Evolutionary conservation across 2,888 invertebrate genomes (phyloP), one percentile per base, ranked within the genome.

Genomic region (Drosophila atripex): DNA sequence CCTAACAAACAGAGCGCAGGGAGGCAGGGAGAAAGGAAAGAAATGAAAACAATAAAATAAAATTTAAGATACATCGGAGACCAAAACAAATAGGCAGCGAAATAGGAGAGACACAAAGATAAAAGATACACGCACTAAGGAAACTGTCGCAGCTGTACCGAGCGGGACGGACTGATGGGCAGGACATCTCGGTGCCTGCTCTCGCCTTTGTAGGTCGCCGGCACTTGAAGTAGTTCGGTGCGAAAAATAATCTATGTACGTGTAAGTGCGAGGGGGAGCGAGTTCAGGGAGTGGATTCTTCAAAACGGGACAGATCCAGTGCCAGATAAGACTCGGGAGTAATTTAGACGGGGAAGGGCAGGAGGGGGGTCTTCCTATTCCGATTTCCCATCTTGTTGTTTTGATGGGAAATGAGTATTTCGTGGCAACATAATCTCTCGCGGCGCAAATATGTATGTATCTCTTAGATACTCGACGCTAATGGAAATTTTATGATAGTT

Each of bases 41-140:
- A 46, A 70, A 55, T 53, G 32, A 80, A 84, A 85, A 88, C 88
- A 88, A 85, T 85, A 85, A 85, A 85, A 85, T 85, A 88, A 85
- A 85, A 85, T 85, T 85, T 85, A 88, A 86, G 88, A 88, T 86
- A 85, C 84, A 85, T 88, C 78, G 72, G 84, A 85, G 84, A 85
- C 84, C 84, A 85, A 85, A 85, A 85, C 84, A 85, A 85, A 85
- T 85, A 84, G 88, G 78, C 85, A 84, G 75, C 74, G 76, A 86
- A 80, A 64, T 70, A 77, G 72, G 76, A 76, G 84, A 71, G 76
- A 82, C 76, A 82, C 47, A 66, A 70, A 80, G 78, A 80, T 87
- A 76, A 71, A 74, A 82, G 68, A 64, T 53, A 68, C 82, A 75
- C 35, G 35, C 47, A 61, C 63, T 61, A 47, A 47, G 54, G 54